phyloP scores from a whole-genome alignment of 1,140 invertebrate species.

The Drosophila pseudoananassae region DNA sequence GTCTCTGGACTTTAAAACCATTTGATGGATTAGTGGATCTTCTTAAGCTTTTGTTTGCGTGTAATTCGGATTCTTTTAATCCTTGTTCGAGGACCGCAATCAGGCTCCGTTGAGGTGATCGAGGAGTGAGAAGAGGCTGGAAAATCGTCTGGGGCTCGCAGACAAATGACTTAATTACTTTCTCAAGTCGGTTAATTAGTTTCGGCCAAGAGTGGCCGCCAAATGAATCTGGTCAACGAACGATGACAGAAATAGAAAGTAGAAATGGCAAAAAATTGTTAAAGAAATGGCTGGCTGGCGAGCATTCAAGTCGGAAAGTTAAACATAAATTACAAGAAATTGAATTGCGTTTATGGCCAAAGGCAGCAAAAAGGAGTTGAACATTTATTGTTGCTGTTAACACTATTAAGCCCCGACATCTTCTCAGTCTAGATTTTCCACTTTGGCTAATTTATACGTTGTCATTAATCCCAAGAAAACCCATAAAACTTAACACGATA shows the following conservation, averaged over 20 bases:
- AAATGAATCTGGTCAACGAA: constrained; percentile 53
- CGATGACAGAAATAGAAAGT: constrained; percentile 30
- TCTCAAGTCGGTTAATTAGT: constrained; percentile 80
- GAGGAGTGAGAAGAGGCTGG: constrained; percentile 5
- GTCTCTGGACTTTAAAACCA: not conserved
- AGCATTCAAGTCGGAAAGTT: constrained; percentile 54
- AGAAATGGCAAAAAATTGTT: not conserved
- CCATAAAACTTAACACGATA: constrained; percentile 7
- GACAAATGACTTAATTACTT: constrained; percentile 81
- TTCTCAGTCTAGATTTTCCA: not conserved
- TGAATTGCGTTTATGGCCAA: constrained; percentile 19
- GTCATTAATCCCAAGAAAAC: constrained; percentile 11
- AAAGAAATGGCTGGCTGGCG: not conserved
- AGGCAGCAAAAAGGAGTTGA: not conserved
- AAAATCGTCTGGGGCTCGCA: constrained; percentile 67
- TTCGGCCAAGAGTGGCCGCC: constrained; percentile 48
- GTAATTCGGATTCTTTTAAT: not conserved
- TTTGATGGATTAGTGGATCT: not conserved
- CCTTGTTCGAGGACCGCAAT: constrained; percentile 22
- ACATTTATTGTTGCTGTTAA: constrained; percentile 51
- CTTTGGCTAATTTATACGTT: constrained; percentile 12
- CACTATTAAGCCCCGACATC: constrained; percentile 13
- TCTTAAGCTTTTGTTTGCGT: not conserved
- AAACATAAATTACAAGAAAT: constrained; percentile 73
- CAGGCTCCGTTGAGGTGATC: constrained; percentile 3